Conservation (phyloP, 2,888 invertebrate species). For the Nebria brevicollis region DNA sequence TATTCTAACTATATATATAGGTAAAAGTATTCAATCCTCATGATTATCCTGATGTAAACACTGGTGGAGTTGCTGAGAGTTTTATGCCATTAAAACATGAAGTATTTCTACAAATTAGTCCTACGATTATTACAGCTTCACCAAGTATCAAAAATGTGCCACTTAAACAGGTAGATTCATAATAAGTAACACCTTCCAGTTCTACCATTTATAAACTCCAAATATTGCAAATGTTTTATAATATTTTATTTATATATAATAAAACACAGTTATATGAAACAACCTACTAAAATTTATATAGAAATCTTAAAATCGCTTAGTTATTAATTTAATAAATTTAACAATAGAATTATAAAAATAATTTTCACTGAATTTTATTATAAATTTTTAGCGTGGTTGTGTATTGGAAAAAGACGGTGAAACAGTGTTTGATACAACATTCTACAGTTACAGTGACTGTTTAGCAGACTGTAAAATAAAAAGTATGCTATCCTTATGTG, state of each 20-base stretch:
- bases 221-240: too few species aligned
- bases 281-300: too few species aligned
- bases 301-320: too few species aligned
- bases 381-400: conserved; percentile 53
- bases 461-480: conserved; percentile 68
- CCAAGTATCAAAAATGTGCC: conserved; percentile 48
- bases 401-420: conserved; percentile 52
- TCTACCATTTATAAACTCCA: background rate
- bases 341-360: too few species aligned
- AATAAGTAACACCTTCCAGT: background rate
- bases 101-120: conserved; percentile 53
- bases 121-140: conserved; percentile 51
- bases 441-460: conserved; percentile 70
- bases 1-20: conserved; percentile 58
- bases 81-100: conserved; percentile 55
- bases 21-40: conserved; percentile 67
- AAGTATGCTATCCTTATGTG: conserved; percentile 66
- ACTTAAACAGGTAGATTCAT: conserved; percentile 10
- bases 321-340: too few species aligned
- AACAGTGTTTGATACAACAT: conserved; percentile 53
- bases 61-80: conserved; percentile 64
- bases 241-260: too few species aligned
- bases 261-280: too few species aligned
- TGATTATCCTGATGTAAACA: conserved; percentile 69
- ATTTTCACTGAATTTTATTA: too few species aligned